A percentile compares a stretch with the other conserved stretches of the same genome.
phyloP scores from a whole-genome alignment of 2,113 vertebrate genomes.

The Tamias sibiricus region DNA sequence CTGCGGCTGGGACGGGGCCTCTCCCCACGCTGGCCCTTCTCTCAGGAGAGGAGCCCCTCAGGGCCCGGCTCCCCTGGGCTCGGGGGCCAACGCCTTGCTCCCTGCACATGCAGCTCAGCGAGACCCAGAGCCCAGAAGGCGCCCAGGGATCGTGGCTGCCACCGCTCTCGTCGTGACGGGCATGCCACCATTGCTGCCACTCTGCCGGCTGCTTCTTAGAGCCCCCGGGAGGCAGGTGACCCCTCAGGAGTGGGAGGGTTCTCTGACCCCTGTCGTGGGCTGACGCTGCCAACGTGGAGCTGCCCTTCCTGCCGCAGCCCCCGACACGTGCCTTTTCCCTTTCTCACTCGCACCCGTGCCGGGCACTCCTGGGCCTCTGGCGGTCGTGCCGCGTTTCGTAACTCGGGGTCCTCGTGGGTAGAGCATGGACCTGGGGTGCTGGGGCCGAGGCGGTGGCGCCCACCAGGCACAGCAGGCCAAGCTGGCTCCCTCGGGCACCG shows the following conservation, averaged over 20 bases:
- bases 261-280: not conserved
- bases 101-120: not conserved
- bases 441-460: too few relatives aligned
- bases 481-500: fast-evolving
- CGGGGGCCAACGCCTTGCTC: not conserved
- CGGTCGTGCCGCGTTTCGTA: not conserved
- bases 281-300: not conserved
- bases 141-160: not conserved
- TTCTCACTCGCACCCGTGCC: fast-evolving
- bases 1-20: too few relatives aligned
- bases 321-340: not conserved
- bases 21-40: not conserved
- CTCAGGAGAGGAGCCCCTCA: not conserved
- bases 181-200: not conserved
- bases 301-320: fast-evolving
- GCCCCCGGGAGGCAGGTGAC: not conserved
- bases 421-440: fast-evolving
- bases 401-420: too few relatives aligned
- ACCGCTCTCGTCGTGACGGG: fast-evolving
- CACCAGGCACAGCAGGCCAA: not conserved
- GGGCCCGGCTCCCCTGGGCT: too few relatives aligned
- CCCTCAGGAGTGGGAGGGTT: fast-evolving
- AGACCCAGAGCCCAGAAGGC: not conserved
- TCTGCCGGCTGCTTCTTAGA: not conserved
- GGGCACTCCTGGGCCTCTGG: not conserved